Evolutionary conservation across 2,888 invertebrate genomes (phyloP).

Genomic region (Pheosia tremula): DNA sequence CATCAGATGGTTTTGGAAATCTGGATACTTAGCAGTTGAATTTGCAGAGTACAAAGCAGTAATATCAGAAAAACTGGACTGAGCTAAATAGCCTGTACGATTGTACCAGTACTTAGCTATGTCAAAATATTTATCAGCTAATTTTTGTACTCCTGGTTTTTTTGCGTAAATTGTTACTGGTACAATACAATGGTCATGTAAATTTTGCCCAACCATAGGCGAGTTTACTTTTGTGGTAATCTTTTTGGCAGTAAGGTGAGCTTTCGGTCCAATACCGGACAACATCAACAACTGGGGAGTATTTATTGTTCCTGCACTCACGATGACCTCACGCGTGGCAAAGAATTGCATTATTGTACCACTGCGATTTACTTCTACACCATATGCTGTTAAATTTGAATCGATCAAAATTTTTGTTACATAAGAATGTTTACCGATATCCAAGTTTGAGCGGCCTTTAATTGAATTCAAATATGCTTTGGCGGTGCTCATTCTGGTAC

Average conservation of each 20-base stretch:
- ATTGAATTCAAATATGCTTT: conserved; percentile 65
- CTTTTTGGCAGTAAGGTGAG: conserved; percentile 31
- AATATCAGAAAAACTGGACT: conserved; percentile 82
- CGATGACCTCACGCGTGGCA: background rate
- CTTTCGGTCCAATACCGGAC: conserved; percentile 4
- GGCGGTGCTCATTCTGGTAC: conserved; percentile 68
- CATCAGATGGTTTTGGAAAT: conserved; percentile 35
- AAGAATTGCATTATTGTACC: conserved; percentile 38
- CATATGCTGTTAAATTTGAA: conserved; percentile 37
- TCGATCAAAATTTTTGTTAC: conserved; percentile 38
- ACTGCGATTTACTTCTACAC: conserved; percentile 44
- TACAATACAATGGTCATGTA: conserved; percentile 66
- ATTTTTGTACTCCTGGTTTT: conserved; percentile 20
- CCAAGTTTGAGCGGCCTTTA: conserved; percentile 46
- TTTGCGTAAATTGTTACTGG: conserved; percentile 49
- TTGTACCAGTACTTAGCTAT: conserved; percentile 37
- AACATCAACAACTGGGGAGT: conserved; percentile 1
- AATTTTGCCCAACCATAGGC: conserved; percentile 65
- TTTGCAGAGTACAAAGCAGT: conserved; percentile 83
- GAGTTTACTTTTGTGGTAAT: conserved; percentile 54
- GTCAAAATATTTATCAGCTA: background rate
- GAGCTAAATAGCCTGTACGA: conserved; percentile 66
- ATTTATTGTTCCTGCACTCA: conserved; percentile 1
- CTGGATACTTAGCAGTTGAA: conserved; percentile 47
- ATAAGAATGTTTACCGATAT: conserved; percentile 64